Conservation (phyloP, 2,888 invertebrate species). For the Ormyrus nitidulus region DNA sequence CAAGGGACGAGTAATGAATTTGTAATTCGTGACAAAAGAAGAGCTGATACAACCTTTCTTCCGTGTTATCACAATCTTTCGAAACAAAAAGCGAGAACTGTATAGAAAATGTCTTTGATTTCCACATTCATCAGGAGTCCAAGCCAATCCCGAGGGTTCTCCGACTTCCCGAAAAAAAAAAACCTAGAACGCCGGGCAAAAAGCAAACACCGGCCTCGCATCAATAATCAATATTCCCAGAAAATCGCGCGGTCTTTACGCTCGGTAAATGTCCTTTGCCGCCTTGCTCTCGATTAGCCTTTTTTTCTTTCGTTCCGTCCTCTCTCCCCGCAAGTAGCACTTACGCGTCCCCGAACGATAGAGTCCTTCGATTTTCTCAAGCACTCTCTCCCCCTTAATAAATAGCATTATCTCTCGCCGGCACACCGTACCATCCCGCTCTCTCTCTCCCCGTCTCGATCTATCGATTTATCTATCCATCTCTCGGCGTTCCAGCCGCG, state of each 20-base stretch:
- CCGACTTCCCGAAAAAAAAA: too few species aligned
- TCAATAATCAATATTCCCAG: conserved; percentile 1
- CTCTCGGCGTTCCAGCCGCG: not conserved
- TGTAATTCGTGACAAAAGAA: too few species aligned
- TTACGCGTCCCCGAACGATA: conserved; percentile 8
- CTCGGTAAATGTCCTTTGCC: too few species aligned
- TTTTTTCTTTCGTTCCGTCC: not conserved
- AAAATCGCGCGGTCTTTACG: not conserved
- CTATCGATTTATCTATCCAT: conserved; percentile 1
- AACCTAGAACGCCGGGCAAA: too few species aligned
- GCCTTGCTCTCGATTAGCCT: not conserved
- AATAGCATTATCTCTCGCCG: not conserved
- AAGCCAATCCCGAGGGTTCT: too few species aligned
- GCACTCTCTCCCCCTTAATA: conserved; percentile 1
- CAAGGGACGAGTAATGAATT: too few species aligned
- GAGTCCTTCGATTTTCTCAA: conserved; percentile 37
- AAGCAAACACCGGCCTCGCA: not conserved
- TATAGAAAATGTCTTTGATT: too few species aligned
- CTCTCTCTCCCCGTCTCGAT: not conserved
- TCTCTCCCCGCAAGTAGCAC: not conserved
- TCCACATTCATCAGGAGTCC: too few species aligned
- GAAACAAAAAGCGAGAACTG: too few species aligned
- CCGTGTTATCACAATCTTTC: too few species aligned
- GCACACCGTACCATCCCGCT: not conserved
- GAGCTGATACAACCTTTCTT: too few species aligned